Evolutionary conservation across 2,797 vertebrate genomes (phyloP).

Genomic region (Antennarius maculatus): DNA sequence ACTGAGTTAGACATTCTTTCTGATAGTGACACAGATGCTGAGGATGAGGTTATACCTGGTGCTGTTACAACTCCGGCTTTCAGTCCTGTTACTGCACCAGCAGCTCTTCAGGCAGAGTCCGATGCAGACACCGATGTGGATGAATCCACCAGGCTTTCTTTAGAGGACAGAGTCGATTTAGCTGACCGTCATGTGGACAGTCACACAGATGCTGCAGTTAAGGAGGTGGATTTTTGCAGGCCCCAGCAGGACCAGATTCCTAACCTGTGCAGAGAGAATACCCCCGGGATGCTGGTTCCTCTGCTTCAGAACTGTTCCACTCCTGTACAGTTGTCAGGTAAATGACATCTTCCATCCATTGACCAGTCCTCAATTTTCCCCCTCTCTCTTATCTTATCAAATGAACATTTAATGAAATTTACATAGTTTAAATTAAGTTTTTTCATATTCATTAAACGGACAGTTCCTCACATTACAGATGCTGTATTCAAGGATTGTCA

Average conservation of each 20-base stretch:
- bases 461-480: neutral
- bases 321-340: conserved; percentile 68
- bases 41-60: conserved; percentile 47
- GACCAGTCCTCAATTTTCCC: no score
- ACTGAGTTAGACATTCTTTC: conserved; percentile 57
- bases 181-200: conserved; percentile 24
- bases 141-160: conserved; percentile 15
- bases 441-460: neutral
- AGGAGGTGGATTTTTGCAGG: conserved; percentile 17
- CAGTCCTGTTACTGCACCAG: neutral
- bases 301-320: conserved; percentile 69
- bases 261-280: conserved; percentile 26
- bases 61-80: conserved; percentile 6
- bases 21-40: conserved; percentile 81
- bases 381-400: neutral
- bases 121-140: conserved; percentile 53
- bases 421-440: neutral
- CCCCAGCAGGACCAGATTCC: conserved; percentile 31
- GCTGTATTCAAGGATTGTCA: neutral
- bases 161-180: neutral
- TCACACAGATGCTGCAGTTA: conserved; percentile 65
- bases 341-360: neutral
- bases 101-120: conserved; percentile 19
- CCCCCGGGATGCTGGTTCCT: conserved; percentile 16
- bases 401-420: neutral